phyloP scores from a whole-genome alignment of 2,797 vertebrate species.

The Synaphobranchus kaupii region DNA sequence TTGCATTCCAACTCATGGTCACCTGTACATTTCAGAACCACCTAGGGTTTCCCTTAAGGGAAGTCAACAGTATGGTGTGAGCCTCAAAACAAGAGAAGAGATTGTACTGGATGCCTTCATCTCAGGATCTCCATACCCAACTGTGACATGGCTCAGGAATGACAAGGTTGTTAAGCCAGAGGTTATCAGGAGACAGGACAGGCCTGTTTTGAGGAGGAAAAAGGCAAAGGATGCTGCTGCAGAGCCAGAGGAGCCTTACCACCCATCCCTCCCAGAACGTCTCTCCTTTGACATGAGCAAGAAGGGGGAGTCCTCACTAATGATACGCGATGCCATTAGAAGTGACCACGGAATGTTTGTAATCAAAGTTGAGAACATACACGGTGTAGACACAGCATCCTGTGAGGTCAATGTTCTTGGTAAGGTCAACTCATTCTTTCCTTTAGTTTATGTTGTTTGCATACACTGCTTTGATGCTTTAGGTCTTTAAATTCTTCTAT shows the following conservation, averaged over 20 bases:
- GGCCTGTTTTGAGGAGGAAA: slow-evolving; percentile 74
- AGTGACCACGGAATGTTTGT: slow-evolving; percentile 86
- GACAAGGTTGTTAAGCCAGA: slow-evolving; percentile 84
- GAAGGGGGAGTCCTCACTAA: slow-evolving; percentile 79
- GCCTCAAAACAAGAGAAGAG: slow-evolving; percentile 84
- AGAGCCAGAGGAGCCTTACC: slow-evolving; percentile 81
- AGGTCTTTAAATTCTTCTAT: not conserved
- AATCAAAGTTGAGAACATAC: slow-evolving; percentile 89
- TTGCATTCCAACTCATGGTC: not conserved
- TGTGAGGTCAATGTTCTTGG: slow-evolving; percentile 90
- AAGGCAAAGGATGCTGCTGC: slow-evolving; percentile 68
- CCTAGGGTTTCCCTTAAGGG: slow-evolving; percentile 91
- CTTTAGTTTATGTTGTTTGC: slow-evolving; percentile 9
- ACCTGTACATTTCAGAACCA: slow-evolving; percentile 76
- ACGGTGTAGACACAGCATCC: slow-evolving; percentile 84
- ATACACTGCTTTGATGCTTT: not conserved
- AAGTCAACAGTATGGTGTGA: slow-evolving; percentile 85
- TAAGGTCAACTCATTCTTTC: slow-evolving; percentile 57
- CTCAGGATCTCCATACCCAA: slow-evolving; percentile 91
- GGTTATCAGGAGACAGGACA: slow-evolving; percentile 82
- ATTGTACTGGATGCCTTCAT: slow-evolving; percentile 88
- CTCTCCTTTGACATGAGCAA: slow-evolving; percentile 80
- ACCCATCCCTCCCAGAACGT: slow-evolving; percentile 88
- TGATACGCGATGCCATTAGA: slow-evolving; percentile 84
- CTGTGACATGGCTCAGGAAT: slow-evolving; percentile 92